Evolutionary conservation across 2,888 invertebrate genomes (phyloP).

Genomic region (Abrostola tripartita): DNA sequence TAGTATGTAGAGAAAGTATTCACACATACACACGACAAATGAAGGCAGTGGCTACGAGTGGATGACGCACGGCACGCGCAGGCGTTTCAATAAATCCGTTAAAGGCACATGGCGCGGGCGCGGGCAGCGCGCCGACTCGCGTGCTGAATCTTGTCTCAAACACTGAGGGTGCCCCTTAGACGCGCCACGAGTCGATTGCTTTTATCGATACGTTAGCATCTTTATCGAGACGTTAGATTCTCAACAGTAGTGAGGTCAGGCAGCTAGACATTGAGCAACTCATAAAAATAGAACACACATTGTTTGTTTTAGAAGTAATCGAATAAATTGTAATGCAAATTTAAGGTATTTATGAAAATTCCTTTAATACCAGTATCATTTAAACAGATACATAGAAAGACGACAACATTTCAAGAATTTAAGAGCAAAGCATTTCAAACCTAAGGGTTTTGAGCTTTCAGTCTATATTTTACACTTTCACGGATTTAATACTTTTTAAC

Average conservation of each 20-base stretch:
- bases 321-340: too few relatives aligned
- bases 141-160: conserved; percentile 80
- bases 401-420: too few relatives aligned
- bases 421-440: too few relatives aligned
- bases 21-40: conserved; percentile 32
- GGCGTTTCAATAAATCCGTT: conserved; percentile 85
- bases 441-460: too few relatives aligned
- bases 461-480: too few relatives aligned
- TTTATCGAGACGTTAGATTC: conserved; percentile 10
- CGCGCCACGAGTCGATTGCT: conserved; percentile 37
- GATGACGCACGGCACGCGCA: conserved; percentile 73
- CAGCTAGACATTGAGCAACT: not conserved
- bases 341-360: too few relatives aligned
- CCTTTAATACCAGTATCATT: too few relatives aligned
- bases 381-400: too few relatives aligned
- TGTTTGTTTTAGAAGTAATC: too few relatives aligned
- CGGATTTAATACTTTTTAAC: too few relatives aligned
- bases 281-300: too few relatives aligned
- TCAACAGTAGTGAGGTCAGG: not conserved
- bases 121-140: conserved; percentile 65
- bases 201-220: conserved; percentile 58
- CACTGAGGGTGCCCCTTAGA: conserved; percentile 74
- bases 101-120: conserved; percentile 82
- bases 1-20: conserved; percentile 44
- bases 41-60: conserved; percentile 55